Conservation (phyloP, 1,140 invertebrate species). For the Drosophila cardini region DNA sequence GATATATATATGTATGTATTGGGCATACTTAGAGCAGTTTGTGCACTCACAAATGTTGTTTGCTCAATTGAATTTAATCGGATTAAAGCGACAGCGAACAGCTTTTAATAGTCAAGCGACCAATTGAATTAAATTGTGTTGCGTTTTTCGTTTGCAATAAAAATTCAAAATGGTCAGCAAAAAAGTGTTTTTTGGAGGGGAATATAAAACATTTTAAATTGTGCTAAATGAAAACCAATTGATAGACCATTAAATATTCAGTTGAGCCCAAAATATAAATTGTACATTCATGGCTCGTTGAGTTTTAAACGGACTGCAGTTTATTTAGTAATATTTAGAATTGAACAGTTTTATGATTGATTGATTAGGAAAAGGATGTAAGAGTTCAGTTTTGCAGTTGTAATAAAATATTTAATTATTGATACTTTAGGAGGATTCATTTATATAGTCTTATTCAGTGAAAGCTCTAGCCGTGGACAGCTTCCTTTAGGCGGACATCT, state of each 20-base stretch:
- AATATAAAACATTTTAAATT: background rate
- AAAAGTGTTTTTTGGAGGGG: slow-evolving; percentile 25
- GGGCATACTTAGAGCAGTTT: slow-evolving; percentile 5
- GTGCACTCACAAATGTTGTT: slow-evolving; percentile 36
- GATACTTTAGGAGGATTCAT: too few relatives aligned
- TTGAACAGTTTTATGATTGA: background rate
- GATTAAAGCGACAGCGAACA: slow-evolving; percentile 36
- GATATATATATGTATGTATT: slow-evolving; percentile 19
- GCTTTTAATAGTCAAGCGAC: slow-evolving; percentile 58
- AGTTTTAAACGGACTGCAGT: background rate
- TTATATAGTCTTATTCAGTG: too few relatives aligned
- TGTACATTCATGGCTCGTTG: background rate
- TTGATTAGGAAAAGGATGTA: background rate
- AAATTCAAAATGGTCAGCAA: slow-evolving; percentile 26
- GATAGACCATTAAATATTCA: slow-evolving; percentile 21
- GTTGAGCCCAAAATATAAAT: background rate
- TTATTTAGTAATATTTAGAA: background rate
- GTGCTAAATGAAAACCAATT: slow-evolving; percentile 20
- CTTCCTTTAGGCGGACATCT: too few relatives aligned
- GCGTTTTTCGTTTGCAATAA: slow-evolving; percentile 31
- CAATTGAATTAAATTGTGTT: slow-evolving; percentile 74
- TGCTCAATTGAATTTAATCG: slow-evolving; percentile 63
- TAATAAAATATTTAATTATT: too few relatives aligned
- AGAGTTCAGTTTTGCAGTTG: too few relatives aligned
- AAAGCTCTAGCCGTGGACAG: too few relatives aligned